phyloP scores from a whole-genome alignment of 2,888 invertebrate species.

The Zaprionus lineosus region DNA sequence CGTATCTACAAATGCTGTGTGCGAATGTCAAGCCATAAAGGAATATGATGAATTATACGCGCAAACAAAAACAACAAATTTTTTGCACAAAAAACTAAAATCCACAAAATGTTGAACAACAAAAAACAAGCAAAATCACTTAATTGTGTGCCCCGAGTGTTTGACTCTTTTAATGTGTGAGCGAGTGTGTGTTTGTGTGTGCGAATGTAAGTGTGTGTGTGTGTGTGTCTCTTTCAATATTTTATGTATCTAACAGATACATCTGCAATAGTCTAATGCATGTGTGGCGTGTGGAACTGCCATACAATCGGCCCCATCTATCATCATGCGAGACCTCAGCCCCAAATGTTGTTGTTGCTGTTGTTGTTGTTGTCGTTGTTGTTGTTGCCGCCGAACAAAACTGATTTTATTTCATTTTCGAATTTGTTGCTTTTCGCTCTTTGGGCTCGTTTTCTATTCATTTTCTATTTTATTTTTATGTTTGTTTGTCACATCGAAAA shows the following conservation, averaged over 20 bases:
- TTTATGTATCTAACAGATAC: constrained; percentile 57
- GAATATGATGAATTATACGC: constrained; percentile 71
- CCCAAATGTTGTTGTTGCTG: no score
- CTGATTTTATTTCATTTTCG: constrained; percentile 13
- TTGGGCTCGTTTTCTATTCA: constrained; percentile 33
- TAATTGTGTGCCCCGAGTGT: constrained; percentile 62
- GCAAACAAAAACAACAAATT: constrained; percentile 29
- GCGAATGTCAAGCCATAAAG: constrained; percentile 70
- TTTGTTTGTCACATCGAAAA: constrained; percentile 50
- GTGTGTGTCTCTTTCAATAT: constrained; percentile 17
- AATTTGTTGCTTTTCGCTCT: constrained; percentile 20
- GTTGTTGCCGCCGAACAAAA: constrained; percentile 33
- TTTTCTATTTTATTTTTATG: constrained; percentile 21
- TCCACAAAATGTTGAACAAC: constrained; percentile 64
- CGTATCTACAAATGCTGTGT: constrained; percentile 66
- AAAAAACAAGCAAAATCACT: constrained; percentile 73
- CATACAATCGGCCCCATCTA: constrained; percentile 49
- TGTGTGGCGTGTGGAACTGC: constrained; percentile 58
- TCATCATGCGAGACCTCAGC: constrained; percentile 45
- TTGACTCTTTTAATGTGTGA: constrained; percentile 21
- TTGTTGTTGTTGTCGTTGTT: constrained; percentile 38
- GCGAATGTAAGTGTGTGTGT: constrained; percentile 14
- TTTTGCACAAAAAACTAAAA: constrained; percentile 66
- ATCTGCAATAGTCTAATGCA: constrained; percentile 58
- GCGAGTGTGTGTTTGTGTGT: not conserved